These are phyloP conservation scores for Julus scandinavius DNA, from an alignment of 2,888 invertebrate genomes.

Conservation along the genomic window DNA sequence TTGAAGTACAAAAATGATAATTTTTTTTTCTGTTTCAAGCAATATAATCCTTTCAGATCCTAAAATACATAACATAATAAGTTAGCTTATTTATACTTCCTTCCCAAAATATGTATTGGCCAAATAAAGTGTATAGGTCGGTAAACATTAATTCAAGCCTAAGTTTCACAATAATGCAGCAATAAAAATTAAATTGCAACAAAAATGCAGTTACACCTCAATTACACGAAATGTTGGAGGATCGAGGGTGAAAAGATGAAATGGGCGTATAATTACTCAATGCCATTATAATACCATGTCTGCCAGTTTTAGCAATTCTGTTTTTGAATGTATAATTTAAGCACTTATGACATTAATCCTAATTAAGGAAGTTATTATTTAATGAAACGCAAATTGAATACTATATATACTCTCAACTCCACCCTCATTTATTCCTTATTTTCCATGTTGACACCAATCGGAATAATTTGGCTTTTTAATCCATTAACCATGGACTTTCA, in stretches of 20 bases:
- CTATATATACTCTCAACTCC: background rate
- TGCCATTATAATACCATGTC: background rate
- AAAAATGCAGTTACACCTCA: background rate
- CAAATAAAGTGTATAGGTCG: background rate
- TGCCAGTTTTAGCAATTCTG: background rate
- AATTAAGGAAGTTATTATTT: constrained; percentile 25
- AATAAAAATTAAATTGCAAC: background rate
- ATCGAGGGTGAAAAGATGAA: background rate
- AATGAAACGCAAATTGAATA: background rate
- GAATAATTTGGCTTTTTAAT: background rate
- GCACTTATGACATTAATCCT: constrained; percentile 4
- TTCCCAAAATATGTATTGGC: too few relatives aligned
- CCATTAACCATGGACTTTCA: background rate
- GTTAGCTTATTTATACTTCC: too few relatives aligned
- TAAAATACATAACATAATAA: background rate
- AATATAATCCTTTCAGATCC: background rate
- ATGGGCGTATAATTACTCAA: background rate
- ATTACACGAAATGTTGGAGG: background rate
- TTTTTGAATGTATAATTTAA: background rate
- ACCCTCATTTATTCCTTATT: background rate
- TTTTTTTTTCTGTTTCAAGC: background rate
- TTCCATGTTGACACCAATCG: background rate
- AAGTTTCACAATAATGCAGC: too few relatives aligned
- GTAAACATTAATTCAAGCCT: background rate
- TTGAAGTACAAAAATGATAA: background rate